Evolutionary conservation across 2,888 invertebrate genomes (phyloP).

Genomic region (Mesoligia furuncula): DNA sequence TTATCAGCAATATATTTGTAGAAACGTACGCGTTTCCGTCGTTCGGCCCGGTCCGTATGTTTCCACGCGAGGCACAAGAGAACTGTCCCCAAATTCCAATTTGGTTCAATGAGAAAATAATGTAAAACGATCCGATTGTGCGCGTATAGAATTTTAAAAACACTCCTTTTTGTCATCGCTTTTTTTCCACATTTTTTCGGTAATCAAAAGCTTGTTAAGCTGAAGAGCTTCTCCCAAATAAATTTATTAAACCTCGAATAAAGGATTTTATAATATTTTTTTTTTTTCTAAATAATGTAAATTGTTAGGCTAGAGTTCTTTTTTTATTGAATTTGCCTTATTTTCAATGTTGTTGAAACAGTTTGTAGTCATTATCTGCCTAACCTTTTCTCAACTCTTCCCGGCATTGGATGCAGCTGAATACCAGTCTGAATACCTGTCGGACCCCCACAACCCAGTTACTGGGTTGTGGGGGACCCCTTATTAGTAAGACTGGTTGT

Average conservation of each 20-base stretch:
- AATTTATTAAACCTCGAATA: slow-evolving; percentile 42
- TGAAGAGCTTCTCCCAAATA: slow-evolving; percentile 39
- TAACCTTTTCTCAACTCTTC: not conserved
- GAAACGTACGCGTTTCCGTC: slow-evolving; percentile 5
- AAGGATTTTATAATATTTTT: slow-evolving; percentile 29
- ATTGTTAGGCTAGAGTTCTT: not conserved
- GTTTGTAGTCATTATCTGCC: not conserved
- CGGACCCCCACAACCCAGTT: not conserved
- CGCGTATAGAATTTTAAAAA: slow-evolving; percentile 80
- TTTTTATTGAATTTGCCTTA: slow-evolving; percentile 1
- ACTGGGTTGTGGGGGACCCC: not conserved
- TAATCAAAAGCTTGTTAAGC: slow-evolving; percentile 68
- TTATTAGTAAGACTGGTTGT: not conserved
- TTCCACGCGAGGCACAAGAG: slow-evolving; percentile 44
- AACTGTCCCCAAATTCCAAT: slow-evolving; percentile 80
- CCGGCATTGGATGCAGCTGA: not conserved
- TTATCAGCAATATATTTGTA: not conserved
- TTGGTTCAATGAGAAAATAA: slow-evolving; percentile 82
- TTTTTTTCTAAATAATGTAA: slow-evolving; percentile 13
- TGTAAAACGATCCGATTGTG: slow-evolving; percentile 79
- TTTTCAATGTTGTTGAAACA: not conserved
- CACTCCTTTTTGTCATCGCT: slow-evolving; percentile 63
- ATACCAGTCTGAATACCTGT: not conserved
- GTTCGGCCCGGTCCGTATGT: slow-evolving; percentile 39
- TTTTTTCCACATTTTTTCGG: slow-evolving; percentile 48